Conservation (phyloP, 2,113 vertebrate genomes). For the Hippocampus barbouri region DNA sequence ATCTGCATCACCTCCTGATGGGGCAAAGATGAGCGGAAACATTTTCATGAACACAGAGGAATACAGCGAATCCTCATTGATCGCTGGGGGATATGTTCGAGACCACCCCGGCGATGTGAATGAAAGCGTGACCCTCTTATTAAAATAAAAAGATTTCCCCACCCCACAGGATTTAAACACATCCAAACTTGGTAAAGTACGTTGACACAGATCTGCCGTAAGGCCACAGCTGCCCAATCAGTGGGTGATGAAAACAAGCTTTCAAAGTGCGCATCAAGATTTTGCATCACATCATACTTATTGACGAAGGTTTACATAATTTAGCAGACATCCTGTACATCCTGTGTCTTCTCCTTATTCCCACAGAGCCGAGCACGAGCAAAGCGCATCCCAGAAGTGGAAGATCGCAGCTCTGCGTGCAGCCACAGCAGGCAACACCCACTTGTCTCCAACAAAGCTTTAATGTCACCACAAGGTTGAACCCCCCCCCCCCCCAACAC, state of each 20-base stretch:
- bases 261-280: too few species aligned
- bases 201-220: too few species aligned
- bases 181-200: too few species aligned
- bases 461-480: constrained; percentile 68
- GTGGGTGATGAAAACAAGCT: too few species aligned
- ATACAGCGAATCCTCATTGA: background rate
- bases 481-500: constrained; percentile 12
- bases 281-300: background rate
- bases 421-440: constrained; percentile 35
- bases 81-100: background rate
- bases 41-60: constrained; percentile 19
- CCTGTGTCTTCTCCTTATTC: background rate
- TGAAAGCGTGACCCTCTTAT: too few species aligned
- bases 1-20: constrained; percentile 94
- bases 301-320: background rate
- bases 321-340: background rate
- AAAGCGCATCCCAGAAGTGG: constrained; percentile 27
- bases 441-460: constrained; percentile 29
- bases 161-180: too few species aligned
- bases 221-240: too few species aligned
- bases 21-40: constrained; percentile 15
- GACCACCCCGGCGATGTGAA: background rate
- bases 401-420: constrained; percentile 40
- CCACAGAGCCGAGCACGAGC: constrained; percentile 6
- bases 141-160: too few species aligned